Base-by-base conservation (phyloP, 2,113 vertebrate genomes). In the Cephalopterus ornatus region DNA sequence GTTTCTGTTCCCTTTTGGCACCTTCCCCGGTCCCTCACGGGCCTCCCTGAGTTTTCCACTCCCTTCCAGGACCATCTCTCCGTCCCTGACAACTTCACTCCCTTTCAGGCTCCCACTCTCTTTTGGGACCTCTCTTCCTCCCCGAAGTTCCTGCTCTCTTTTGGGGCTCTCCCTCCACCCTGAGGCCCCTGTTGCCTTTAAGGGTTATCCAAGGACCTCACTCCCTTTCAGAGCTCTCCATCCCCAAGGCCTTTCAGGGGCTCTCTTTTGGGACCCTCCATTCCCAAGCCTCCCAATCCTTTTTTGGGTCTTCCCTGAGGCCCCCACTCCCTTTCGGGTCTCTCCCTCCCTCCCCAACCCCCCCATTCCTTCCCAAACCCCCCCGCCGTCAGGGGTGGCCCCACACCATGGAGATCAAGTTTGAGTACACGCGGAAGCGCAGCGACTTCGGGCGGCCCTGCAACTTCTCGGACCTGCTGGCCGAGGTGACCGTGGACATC, bases 371-470 rank as follows among this genome's bases (percentile, higher is more conserved):
- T 13, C 55, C 3, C 21, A 24, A 42, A 3, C 8, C 4, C 16
- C 56, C 1, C 2, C 2, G 5, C 8, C 8, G 23, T 24, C 21
- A 20, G 49, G 49, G 49, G 49, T 52, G 8, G 12, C 3, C 8
- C 28, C 17, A 15, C 19, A 9, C 55, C 77, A 99, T 99, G 99
- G 99, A 99, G 95, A 98, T 99, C 39, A 96, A 97, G 20, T 97
- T 98, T 2, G 98, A 99, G 32, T 99, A 99, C 70, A 62, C 98
- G 3, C 98, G 98, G 96, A 98, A 98, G 65, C 99, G 99, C 85
- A 97, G 97, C 1, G 98, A 99, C 46, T 99, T 99, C 20, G 99
- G 99, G 17, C 98, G 99, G 1, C 99, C 98, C 21, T 99, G 98
- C 96, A 97, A 68, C 61, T 98, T 99, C 97, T 98, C 98, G 0